Evolutionary conservation across 2,797 vertebrate genomes (phyloP).

Genomic region (Lindbergichthys nudifrons): DNA sequence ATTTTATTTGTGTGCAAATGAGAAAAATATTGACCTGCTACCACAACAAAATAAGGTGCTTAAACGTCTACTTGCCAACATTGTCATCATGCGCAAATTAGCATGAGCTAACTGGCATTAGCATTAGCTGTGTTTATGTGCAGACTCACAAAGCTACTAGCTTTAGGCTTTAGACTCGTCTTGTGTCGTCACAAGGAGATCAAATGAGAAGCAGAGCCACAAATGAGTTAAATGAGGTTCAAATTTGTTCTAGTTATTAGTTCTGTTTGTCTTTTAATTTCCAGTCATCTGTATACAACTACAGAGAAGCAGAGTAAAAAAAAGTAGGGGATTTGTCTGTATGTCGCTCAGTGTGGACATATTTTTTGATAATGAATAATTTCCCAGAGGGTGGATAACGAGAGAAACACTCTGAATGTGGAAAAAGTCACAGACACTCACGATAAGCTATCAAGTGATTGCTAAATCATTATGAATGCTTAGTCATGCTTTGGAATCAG

Average conservation of each 20-base stretch:
- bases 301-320: neutral
- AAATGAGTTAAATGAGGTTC: neutral
- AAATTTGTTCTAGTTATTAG: neutral
- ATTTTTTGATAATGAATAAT: neutral
- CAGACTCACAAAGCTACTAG: neutral
- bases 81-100: neutral
- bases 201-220: neutral
- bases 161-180: neutral
- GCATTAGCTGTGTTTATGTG: neutral
- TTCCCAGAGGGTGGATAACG: neutral
- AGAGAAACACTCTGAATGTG: neutral
- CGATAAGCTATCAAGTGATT: neutral
- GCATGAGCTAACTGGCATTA: neutral
- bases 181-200: neutral
- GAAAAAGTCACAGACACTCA: neutral
- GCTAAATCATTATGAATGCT: constrained; percentile 9
- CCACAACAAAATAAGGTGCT: neutral
- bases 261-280: neutral
- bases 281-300: neutral
- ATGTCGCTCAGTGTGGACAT: neutral
- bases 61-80: neutral
- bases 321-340: neutral
- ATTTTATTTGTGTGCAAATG: neutral
- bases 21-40: neutral
- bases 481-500: constrained; percentile 4